Percentiles rank a stretch among this genome's conserved stretches.
Conservation (phyloP, 2,888 invertebrate species). For the Entomobrya multifasciata region DNA sequence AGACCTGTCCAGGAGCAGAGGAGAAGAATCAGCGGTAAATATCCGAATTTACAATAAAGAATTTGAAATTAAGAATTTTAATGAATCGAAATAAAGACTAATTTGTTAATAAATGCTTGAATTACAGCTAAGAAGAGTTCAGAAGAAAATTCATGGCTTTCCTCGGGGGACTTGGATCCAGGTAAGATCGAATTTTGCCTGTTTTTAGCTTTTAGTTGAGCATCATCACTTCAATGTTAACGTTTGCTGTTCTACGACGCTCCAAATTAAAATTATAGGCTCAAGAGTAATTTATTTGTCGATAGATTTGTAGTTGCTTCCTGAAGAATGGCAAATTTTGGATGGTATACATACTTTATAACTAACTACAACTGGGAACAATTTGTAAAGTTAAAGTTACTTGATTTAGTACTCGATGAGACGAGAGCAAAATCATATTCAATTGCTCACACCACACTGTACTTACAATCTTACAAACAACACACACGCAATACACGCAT, state of each 20-base stretch:
- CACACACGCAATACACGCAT: too few species aligned
- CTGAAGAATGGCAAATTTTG: too few species aligned
- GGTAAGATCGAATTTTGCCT: constrained; percentile 61
- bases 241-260: constrained; percentile 37
- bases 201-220: background rate
- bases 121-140: constrained; percentile 57
- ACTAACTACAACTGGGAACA: too few species aligned
- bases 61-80: background rate
- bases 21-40: constrained; percentile 42
- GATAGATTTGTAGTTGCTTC: background rate
- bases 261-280: background rate
- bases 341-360: too few species aligned
- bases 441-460: background rate
- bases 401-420: too few species aligned
- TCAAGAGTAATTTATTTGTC: background rate
- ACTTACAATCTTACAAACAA: background rate
- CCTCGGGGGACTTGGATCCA: constrained; percentile 69
- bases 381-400: too few species aligned
- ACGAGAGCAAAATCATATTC: too few species aligned
- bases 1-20: constrained; percentile 83
- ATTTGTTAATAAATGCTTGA: too few species aligned
- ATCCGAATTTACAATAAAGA: background rate
- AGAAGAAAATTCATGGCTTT: constrained; percentile 68
- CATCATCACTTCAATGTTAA: background rate
- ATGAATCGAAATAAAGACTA: too few species aligned